Evolutionary conservation across 37 sponge, comb jelly and placozoan species (phyloP), one percentile per base, ranked within the genome.

Genomic region (Halichondria panicea): DNA sequence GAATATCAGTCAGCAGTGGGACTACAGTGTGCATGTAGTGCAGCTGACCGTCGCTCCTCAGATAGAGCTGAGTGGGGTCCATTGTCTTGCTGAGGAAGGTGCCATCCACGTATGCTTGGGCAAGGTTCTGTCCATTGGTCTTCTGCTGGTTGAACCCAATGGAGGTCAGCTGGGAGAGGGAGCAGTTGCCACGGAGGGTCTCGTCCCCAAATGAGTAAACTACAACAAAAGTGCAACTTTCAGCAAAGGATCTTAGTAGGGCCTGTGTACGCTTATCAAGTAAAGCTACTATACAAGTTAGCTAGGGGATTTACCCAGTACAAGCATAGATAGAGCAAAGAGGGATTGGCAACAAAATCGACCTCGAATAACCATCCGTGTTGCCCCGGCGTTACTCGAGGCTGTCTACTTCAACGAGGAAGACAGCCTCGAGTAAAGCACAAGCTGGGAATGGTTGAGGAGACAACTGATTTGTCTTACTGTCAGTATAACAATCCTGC

Each of bases 121-220:
- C 37, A 4, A 81, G 66, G 4, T 37, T 39, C 6, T 9, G 24
- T 22, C 82, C 73, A 72, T 81, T 81, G 6, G 43, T 18, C n/a
- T 48, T n/a, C 1, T 81, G 82, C 65, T 81, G 73, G 1, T 62
- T 21, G 39, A 54, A 72, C n/a, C 82, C 82, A 63, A 72, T 81
- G n/a, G 65, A 34, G 1, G 82, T 81, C 72, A 81, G 74, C 41
- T 72, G 82, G 0, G 64, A 73, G 18, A 81, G 56, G 35, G 82
- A 81, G 39, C 82, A 81, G 54, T 81, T 81, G 5, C 73, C 73
- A 22, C 43, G 28, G 43, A 81, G 36, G 0, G 33, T 3, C 34
- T 81, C 82, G 3, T 43, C 41, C 7, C 63, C 63, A 63, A 39
- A 40, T 48, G 19, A 28, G 35, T 32, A 72, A 27, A 81, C 82